These are phyloP conservation scores for Myxocyprinus asiaticus DNA, from an alignment of 2,113 vertebrate genomes.

Conservation along the genomic window DNA sequence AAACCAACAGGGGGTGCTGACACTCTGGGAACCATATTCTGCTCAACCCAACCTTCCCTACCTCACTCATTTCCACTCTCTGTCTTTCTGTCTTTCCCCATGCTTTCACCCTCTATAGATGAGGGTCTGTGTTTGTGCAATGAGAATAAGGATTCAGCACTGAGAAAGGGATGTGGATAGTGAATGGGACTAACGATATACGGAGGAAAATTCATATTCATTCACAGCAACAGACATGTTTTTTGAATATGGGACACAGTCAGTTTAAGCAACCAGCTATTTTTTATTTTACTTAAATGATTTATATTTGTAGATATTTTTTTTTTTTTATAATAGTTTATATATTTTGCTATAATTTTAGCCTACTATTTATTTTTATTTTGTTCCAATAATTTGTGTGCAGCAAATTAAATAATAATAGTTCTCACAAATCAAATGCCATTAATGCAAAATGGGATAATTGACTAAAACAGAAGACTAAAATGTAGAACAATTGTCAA, in stretches of 20 bases:
- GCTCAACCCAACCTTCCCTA: conserved; percentile 10
- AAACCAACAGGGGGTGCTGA: conserved; percentile 96
- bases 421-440: too few species aligned
- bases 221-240: not conserved
- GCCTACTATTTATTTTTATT: too few species aligned
- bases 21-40: conserved; percentile 76
- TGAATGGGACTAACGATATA: not conserved
- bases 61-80: not conserved
- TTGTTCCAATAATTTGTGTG: too few species aligned
- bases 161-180: not conserved
- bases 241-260: not conserved
- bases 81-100: not conserved
- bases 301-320: not conserved
- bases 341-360: too few species aligned
- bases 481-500: too few species aligned
- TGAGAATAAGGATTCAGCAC: conserved; percentile 11
- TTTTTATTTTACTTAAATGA: not conserved
- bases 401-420: too few species aligned
- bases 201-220: not conserved
- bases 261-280: not conserved
- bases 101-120: conserved; percentile 7
- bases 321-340: too few species aligned
- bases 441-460: too few species aligned
- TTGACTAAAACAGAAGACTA: too few species aligned
- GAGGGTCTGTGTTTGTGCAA: conserved; percentile 13